Evolutionary conservation across 2,797 vertebrate genomes (phyloP).

Genomic region (Aratinga solstitialis): DNA sequence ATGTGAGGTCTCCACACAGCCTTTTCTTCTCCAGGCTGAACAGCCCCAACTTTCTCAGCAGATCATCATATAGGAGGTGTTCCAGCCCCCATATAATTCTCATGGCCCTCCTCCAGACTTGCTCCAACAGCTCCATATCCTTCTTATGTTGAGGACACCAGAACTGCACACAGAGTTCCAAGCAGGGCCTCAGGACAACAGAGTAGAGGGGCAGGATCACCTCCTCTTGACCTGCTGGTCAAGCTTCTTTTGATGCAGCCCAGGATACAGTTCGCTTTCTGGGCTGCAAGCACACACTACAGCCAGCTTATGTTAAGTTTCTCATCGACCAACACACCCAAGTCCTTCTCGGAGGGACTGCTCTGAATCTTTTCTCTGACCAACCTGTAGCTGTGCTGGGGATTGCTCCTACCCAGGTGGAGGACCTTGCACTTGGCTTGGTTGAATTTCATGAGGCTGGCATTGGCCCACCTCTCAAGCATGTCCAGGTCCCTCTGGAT

Average conservation of each 20-base stretch:
- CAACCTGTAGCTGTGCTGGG: neutral
- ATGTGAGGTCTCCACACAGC: neutral
- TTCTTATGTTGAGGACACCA: neutral
- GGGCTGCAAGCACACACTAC: neutral
- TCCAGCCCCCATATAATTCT: neutral
- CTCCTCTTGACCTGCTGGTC: neutral
- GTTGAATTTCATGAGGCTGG: neutral
- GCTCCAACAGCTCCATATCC: neutral
- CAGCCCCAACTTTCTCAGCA: neutral
- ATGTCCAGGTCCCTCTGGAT: no score
- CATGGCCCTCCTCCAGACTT: neutral
- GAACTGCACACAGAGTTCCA: neutral
- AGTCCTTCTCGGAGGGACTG: neutral
- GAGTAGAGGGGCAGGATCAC: neutral
- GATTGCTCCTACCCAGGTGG: neutral
- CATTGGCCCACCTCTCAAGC: neutral
- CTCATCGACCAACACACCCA: neutral
- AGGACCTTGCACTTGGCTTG: neutral
- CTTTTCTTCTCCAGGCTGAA: neutral
- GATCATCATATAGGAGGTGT: no score
- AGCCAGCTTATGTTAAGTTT: neutral
- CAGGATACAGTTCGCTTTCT: neutral
- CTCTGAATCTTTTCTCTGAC: neutral
- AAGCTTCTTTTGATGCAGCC: neutral
- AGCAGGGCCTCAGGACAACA: neutral